Conservation (phyloP, 2,113 vertebrate species). For the Albula glossodonta region DNA sequence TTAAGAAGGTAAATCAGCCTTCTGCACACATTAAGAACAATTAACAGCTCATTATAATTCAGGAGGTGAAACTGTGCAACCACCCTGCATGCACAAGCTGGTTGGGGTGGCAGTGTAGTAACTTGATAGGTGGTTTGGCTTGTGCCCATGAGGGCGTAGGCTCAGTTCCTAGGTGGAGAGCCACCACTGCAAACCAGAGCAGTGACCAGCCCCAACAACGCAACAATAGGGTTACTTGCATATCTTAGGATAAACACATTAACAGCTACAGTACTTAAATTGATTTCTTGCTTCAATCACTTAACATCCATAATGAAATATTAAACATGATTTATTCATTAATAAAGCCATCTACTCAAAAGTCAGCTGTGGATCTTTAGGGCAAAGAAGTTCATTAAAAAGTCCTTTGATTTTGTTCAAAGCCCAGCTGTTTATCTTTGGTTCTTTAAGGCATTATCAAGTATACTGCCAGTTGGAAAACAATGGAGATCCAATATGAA, state of each 20-base stretch:
- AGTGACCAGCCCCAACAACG: too few relatives aligned
- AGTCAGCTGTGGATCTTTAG: background rate
- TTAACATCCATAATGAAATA: background rate
- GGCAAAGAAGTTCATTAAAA: background rate
- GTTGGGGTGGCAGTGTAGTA: too few relatives aligned
- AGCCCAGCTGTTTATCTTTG: background rate
- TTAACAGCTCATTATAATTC: too few relatives aligned
- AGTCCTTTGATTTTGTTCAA: background rate
- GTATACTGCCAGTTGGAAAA: background rate
- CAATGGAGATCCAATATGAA: background rate
- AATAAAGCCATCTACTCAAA: too few relatives aligned
- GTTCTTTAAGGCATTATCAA: background rate
- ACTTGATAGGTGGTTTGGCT: too few relatives aligned
- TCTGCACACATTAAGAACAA: too few relatives aligned
- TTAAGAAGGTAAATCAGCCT: too few relatives aligned
- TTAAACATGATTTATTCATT: background rate
- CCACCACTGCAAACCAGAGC: too few relatives aligned
- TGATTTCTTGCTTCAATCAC: background rate
- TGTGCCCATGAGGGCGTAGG: too few relatives aligned
- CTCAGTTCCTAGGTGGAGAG: too few relatives aligned
- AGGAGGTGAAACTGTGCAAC: too few relatives aligned
- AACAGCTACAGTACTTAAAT: background rate
- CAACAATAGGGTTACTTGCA: background rate
- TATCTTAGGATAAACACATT: background rate
- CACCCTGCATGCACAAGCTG: too few relatives aligned